phyloP scores from a whole-genome alignment of 1,140 invertebrate species.

The Paramacrobiotus metropolitanus region DNA sequence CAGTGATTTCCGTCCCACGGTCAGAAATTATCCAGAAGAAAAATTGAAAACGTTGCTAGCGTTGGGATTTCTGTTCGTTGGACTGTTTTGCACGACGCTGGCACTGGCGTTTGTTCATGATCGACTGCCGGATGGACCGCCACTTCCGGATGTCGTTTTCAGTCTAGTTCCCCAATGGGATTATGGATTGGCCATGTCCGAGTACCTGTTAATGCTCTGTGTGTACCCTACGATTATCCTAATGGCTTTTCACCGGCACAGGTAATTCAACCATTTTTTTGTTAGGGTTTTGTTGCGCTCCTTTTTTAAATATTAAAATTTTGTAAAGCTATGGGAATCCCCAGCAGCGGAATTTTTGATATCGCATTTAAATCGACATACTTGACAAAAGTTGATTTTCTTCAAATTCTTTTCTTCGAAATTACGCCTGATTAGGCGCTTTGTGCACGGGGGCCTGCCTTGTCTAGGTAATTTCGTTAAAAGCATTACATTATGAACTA shows the following conservation, averaged over 20 bases:
- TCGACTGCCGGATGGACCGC: slow-evolving; percentile 48
- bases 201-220: slow-evolving; percentile 57
- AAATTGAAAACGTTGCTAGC: slow-evolving; percentile 10
- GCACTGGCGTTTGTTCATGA: slow-evolving; percentile 61
- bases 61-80: slow-evolving; percentile 23
- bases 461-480: no score
- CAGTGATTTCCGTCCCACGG: background rate
- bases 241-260: slow-evolving; percentile 55
- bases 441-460: no score
- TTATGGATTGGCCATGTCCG: slow-evolving; percentile 56
- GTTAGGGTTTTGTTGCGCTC: no score
- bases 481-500: no score
- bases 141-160: slow-evolving; percentile 53
- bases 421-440: no score
- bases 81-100: slow-evolving; percentile 23
- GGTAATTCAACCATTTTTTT: no score
- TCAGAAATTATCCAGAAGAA: background rate
- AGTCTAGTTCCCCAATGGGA: slow-evolving; percentile 41
- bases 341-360: no score
- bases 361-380: no score
- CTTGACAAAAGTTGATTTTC: no score
- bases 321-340: no score
- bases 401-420: no score
- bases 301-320: no score
- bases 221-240: slow-evolving; percentile 43